Conservation (phyloP, 2,113 vertebrate genomes). For the Rhinichthys klamathensis region DNA sequence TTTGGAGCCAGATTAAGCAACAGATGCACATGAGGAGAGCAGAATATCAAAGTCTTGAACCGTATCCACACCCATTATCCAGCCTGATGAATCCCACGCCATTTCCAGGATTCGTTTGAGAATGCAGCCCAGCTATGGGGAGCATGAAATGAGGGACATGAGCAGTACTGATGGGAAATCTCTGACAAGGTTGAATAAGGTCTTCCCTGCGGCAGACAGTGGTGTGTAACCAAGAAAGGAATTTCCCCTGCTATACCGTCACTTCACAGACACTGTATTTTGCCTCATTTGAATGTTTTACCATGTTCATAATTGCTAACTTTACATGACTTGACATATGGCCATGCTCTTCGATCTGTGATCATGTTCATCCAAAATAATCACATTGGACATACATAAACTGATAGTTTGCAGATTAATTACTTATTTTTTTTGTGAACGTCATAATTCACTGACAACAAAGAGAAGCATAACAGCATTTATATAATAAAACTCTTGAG, state of each 20-base stretch:
- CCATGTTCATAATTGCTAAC: background rate
- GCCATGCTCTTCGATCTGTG: background rate
- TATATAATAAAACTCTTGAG: background rate
- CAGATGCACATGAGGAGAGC: constrained; percentile 7
- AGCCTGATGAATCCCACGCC: background rate
- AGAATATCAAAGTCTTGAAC: constrained; percentile 29
- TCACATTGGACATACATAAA: background rate
- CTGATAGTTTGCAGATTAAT: background rate
- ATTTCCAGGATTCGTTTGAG: constrained; percentile 20
- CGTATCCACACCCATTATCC: background rate
- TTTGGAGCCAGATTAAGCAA: constrained; percentile 34
- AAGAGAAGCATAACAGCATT: background rate
- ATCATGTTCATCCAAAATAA: background rate
- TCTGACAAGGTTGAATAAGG: constrained; percentile 20
- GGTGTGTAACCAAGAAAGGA: background rate
- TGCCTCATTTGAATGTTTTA: background rate
- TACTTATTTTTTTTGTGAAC: background rate
- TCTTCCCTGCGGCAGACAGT: constrained; percentile 1
- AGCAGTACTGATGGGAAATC: constrained; percentile 22
- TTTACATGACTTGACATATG: background rate
- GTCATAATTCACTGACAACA: background rate
- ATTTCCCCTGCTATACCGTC: background rate
- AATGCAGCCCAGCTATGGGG: constrained; percentile 5
- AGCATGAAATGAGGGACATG: constrained; percentile 1
- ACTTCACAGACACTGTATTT: background rate